Conservation (phyloP, 2,113 vertebrate genomes). For the Chitala chitala region DNA sequence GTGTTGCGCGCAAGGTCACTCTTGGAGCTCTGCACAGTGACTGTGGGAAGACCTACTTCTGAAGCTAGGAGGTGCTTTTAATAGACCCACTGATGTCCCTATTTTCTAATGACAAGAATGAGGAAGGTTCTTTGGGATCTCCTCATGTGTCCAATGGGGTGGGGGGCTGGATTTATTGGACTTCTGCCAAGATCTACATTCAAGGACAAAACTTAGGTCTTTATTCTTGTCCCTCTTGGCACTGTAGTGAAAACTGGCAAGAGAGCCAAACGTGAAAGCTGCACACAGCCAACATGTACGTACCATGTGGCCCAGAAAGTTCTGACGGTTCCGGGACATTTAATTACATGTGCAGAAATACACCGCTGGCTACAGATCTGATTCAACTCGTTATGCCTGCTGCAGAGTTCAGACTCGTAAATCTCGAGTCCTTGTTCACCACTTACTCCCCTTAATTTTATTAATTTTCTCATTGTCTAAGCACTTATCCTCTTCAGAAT, state of each 20-base stretch:
- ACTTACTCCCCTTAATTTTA: no score
- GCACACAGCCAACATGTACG: no score
- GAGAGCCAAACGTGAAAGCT: neutral
- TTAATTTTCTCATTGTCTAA: no score
- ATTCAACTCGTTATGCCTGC: no score
- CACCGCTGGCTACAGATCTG: no score
- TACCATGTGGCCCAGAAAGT: no score
- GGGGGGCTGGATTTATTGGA: neutral
- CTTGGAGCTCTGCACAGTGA: slow-evolving; percentile 27
- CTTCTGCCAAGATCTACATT: neutral
- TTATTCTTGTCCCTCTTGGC: neutral
- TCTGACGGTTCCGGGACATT: no score
- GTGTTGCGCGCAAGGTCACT: slow-evolving; percentile 42
- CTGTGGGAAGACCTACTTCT: slow-evolving; percentile 22
- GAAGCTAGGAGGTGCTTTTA: slow-evolving; percentile 27
- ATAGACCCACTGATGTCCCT: slow-evolving; percentile 34
- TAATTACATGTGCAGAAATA: no score
- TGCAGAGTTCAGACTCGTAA: no score
- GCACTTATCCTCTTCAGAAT: no score
- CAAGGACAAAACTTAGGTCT: neutral
- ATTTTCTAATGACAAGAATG: neutral
- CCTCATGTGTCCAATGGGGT: neutral
- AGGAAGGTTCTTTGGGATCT: neutral
- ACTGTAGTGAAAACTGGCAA: neutral
- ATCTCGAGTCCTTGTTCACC: no score